These are phyloP conservation scores for Dendrolimus pini DNA, from an alignment of 2,888 invertebrate genomes.

Conservation along the genomic window DNA sequence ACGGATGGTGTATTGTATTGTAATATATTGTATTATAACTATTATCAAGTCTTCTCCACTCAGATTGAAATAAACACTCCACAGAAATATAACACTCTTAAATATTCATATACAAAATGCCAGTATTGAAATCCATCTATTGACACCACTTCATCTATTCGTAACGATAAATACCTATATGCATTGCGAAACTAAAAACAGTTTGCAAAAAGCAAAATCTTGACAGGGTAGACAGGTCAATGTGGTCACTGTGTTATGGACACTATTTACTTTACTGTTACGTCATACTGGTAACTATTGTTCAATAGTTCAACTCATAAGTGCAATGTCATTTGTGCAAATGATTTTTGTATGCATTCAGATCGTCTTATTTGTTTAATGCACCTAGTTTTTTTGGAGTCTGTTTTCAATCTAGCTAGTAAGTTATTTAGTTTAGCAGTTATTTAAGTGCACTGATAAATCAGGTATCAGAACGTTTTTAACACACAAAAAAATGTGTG, in stretches of 20 bases:
- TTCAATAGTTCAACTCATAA: not conserved
- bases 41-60: too few relatives aligned
- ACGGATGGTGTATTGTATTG: too few relatives aligned
- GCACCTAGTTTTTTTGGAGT: not conserved
- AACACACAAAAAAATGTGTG: too few relatives aligned
- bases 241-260: not conserved
- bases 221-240: not conserved
- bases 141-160: not conserved
- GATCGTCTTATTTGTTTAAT: not conserved
- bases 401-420: too few relatives aligned
- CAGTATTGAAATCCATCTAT: not conserved
- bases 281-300: not conserved
- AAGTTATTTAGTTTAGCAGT: too few relatives aligned
- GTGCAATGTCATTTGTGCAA: not conserved
- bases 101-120: not conserved
- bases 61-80: too few relatives aligned
- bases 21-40: too few relatives aligned
- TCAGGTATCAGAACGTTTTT: too few relatives aligned
- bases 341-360: not conserved
- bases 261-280: not conserved
- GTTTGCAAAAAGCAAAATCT: not conserved
- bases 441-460: too few relatives aligned
- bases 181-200: not conserved
- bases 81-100: too few relatives aligned
- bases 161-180: not conserved